phyloP scores from a whole-genome alignment of 1,140 invertebrate genomes.

The Plectus sambesii region DNA sequence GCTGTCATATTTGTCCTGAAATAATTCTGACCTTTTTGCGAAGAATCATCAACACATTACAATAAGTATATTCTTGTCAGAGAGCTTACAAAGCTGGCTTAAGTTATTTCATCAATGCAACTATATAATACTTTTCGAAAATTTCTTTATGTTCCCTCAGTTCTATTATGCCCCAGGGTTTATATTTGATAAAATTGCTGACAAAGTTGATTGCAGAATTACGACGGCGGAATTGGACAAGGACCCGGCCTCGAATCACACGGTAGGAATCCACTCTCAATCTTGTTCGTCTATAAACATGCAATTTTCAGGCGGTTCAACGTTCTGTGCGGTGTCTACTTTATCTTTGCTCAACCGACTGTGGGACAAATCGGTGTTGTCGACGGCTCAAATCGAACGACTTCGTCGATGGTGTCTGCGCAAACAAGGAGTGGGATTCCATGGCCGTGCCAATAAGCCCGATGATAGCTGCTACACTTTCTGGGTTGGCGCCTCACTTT shows the following conservation, averaged over 20 bases:
- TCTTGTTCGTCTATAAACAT: conserved; percentile 8
- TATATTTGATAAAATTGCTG: too few species aligned
- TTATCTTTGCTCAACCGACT: conserved; percentile 49
- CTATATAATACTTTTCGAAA: too few species aligned
- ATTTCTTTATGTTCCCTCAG: too few species aligned
- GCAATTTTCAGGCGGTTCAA: conserved; percentile 59
- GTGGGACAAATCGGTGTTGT: conserved; percentile 39
- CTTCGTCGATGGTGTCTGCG: conserved; percentile 49
- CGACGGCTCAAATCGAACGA: conserved; percentile 39
- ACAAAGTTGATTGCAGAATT: conserved; percentile 56
- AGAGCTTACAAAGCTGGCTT: too few species aligned
- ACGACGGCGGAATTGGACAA: conserved; percentile 83
- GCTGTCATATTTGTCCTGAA: too few species aligned
- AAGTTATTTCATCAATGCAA: too few species aligned
- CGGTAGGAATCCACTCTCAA: conserved; percentile 59
- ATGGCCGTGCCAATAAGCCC: conserved; percentile 87
- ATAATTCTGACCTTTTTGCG: too few species aligned
- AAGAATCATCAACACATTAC: too few species aligned
- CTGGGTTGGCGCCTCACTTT: conserved; percentile 87
- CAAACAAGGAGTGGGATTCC: conserved; percentile 62
- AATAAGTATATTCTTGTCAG: too few species aligned
- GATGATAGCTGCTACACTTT: conserved; percentile 97
- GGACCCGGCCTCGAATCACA: conserved; percentile 77
- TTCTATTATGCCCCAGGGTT: too few species aligned
- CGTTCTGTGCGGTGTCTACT: conserved; percentile 84